Evolutionary conservation across 1,140 invertebrate genomes (phyloP).

Genomic region (Nasonia giraulti): DNA sequence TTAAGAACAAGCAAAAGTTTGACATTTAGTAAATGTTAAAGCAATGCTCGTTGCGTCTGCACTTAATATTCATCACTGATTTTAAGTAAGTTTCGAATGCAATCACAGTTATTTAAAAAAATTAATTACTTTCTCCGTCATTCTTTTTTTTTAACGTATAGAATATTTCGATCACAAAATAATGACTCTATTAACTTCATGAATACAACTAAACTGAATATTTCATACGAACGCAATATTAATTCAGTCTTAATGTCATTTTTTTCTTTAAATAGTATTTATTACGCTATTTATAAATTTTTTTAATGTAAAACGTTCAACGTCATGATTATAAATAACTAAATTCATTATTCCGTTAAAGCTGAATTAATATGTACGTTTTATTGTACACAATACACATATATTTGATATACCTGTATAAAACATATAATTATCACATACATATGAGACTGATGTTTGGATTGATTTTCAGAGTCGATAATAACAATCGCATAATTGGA

Average conservation of each 20-base stretch:
- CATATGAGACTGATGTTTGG: not conserved
- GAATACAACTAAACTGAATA: not conserved
- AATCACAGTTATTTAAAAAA: too few species aligned
- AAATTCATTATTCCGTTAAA: not conserved
- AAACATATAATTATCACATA: conserved; percentile 8
- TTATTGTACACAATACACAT: not conserved
- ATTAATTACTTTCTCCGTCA: too few species aligned
- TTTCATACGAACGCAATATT: not conserved
- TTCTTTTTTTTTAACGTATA: not conserved
- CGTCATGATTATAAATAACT: too few species aligned
- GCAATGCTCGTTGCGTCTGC: too few species aligned
- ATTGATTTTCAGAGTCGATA: not conserved
- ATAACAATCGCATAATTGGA: not conserved
- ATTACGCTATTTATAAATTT: not conserved
- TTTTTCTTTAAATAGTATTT: not conserved
- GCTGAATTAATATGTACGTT: not conserved
- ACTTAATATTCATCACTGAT: too few species aligned
- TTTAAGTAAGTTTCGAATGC: too few species aligned
- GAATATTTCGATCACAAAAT: not conserved
- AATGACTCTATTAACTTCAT: too few species aligned
- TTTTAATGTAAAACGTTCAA: not conserved
- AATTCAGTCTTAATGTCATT: not conserved
- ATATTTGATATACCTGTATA: not conserved
- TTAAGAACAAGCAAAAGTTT: too few species aligned
- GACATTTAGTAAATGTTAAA: too few species aligned